phyloP scores from a whole-genome alignment of 2,888 invertebrate species.

The Metopia argyrocephala region DNA sequence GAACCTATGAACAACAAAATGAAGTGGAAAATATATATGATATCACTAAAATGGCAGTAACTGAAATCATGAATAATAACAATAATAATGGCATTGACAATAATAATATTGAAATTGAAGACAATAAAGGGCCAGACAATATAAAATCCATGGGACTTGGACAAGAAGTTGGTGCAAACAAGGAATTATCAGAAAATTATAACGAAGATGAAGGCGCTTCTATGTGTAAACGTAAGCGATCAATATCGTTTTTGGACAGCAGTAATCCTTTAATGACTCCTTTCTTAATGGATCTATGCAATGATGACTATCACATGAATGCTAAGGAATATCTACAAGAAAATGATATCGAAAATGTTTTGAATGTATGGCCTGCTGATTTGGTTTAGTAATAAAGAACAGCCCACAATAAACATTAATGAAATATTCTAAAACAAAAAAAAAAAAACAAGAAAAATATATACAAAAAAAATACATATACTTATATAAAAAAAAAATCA shows the following conservation, averaged over 20 bases:
- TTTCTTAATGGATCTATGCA: constrained; percentile 75
- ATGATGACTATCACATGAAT: constrained; percentile 75
- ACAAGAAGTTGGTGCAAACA: constrained; percentile 1
- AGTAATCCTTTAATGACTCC: constrained; percentile 73
- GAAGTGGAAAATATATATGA: constrained; percentile 20
- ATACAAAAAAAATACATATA: neutral
- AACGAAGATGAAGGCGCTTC: constrained; percentile 38
- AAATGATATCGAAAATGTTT: constrained; percentile 73
- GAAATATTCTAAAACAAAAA: neutral
- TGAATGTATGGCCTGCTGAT: constrained; percentile 70
- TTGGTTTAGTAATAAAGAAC: constrained; percentile 64
- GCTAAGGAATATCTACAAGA: constrained; percentile 69
- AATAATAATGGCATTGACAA: neutral
- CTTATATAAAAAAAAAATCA: neutral
- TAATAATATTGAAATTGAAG: neutral
- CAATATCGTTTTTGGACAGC: constrained; percentile 73
- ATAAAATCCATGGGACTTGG: neutral
- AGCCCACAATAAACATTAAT: neutral
- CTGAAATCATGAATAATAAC: neutral
- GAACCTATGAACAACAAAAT: constrained; percentile 42
- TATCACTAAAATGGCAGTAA: neutral
- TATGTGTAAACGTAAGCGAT: constrained; percentile 67
- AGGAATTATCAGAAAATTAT: neutral
- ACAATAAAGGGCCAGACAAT: constrained; percentile 1
- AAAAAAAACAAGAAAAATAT: constrained; percentile 8